Evolutionary conservation across 2,797 vertebrate genomes (phyloP).

Genomic region (Cetoscarus ocellatus): DNA sequence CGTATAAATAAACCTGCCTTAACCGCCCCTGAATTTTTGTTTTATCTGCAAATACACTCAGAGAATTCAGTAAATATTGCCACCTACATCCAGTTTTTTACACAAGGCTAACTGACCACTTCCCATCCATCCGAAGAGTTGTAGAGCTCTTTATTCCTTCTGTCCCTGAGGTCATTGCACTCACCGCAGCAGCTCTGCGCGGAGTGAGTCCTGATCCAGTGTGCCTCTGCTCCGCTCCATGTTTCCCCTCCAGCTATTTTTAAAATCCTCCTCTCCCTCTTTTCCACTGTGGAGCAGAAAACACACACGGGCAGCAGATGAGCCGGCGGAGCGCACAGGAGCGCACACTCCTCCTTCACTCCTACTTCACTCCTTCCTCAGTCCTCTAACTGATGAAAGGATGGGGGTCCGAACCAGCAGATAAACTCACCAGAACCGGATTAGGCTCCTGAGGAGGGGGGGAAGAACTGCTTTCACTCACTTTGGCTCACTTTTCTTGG

Average conservation of each 20-base stretch:
- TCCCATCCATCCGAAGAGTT: too few relatives aligned
- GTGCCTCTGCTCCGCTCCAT: conserved; percentile 64
- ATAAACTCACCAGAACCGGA: conserved; percentile 71
- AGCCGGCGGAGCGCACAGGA: conserved; percentile 78
- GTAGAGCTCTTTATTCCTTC: too few relatives aligned
- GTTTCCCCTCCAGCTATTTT: conserved; percentile 80
- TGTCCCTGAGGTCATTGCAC: neutral
- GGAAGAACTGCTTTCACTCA: conserved; percentile 46
- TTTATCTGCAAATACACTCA: too few relatives aligned
- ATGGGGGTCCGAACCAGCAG: conserved; percentile 81
- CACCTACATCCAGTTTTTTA: too few relatives aligned
- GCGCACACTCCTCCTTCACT: conserved; percentile 63
- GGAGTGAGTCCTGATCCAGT: conserved; percentile 58
- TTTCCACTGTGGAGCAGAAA: conserved; percentile 70
- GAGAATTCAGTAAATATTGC: too few relatives aligned
- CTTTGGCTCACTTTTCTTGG: conserved; percentile 71
- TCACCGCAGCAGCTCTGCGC: neutral
- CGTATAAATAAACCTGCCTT: too few relatives aligned
- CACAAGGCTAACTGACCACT: too few relatives aligned
- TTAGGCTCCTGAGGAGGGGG: conserved; percentile 57
- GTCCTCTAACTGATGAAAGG: conserved; percentile 70
- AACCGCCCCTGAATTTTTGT: too few relatives aligned
- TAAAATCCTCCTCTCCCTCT: conserved; percentile 83
- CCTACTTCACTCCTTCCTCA: conserved; percentile 29
- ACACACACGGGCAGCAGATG: conserved; percentile 76